Base-by-base conservation (phyloP, 2,797 vertebrate genomes). In the Lerista edwardsae region DNA sequence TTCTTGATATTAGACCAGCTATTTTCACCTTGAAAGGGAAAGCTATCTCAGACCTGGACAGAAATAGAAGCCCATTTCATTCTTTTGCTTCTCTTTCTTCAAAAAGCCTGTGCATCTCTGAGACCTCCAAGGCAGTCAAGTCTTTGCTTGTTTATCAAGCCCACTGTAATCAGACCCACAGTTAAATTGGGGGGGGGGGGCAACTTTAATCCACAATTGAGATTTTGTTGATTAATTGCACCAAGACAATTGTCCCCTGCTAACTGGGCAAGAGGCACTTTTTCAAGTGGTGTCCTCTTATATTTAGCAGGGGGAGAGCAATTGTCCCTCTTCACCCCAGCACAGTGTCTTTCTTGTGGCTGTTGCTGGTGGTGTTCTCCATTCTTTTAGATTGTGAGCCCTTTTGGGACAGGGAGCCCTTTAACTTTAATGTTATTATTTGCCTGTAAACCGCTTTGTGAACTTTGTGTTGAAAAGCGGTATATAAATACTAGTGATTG, bases 71-170 rank as follows among this genome's bases (percentile, higher is more conserved):
- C 47, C 47, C 5, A 10, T 31, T 34, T 34, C 65, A 67, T 6
- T 12, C 65, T 31, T 67, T n/a, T 34, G 31, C 36, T 19, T 23
- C 31, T 36, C 36, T 34, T 68, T 36, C 67, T 2, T 36, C 31
- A 34, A 36, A 36, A 34, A 29, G 39, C 23, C 41, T 6, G 12
- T 4, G 15, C 25, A 15, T 27, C 4, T 72, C 69, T 47, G 10
- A n/a, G 27, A 29, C 41, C 1, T 3, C 1, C 9, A n/a, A 12
- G 12, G 2, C n/a, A 36, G 31, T 1, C 14, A 7, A 29, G 3
- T n/a, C 17, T 41, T 39, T 76, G 31, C 27, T 65, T 47, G 27
- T 1, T 65, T 41, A 12, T 11, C 65, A 57, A 17, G 57, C 47
- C 47, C 47, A 57, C 8, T 19, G 15, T 2, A 55, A 27, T 59